A percentile compares a stretch with the other conserved stretches of the same genome.
These are phyloP conservation scores for Ariopsis seemanni DNA, from an alignment of 2,113 vertebrate species.

Conservation along the genomic window DNA sequence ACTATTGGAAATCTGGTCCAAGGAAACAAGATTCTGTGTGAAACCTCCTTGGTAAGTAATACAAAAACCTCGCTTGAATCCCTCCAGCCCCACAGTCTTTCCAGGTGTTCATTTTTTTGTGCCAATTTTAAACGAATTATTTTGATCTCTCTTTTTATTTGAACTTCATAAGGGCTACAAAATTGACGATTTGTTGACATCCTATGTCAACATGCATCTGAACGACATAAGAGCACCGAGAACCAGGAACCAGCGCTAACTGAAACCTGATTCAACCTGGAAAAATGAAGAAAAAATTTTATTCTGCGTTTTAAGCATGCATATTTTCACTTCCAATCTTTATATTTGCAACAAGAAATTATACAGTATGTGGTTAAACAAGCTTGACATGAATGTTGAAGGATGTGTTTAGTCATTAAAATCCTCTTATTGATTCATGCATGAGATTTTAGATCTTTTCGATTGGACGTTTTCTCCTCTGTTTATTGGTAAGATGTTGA, in stretches of 20 bases:
- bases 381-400: neutral
- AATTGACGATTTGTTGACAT: slow-evolving; percentile 95
- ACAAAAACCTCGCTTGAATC: neutral
- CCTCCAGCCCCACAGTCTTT: neutral
- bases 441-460: neutral
- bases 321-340: neutral
- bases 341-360: neutral
- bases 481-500: neutral
- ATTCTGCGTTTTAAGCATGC: neutral
- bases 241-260: slow-evolving; percentile 63
- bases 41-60: slow-evolving; percentile 91
- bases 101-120: neutral
- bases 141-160: neutral
- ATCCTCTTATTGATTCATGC: neutral
- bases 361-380: neutral
- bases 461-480: neutral
- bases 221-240: slow-evolving; percentile 66
- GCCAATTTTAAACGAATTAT: neutral
- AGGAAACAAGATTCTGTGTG: slow-evolving; percentile 88
- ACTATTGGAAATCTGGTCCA: slow-evolving; percentile 84
- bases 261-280: slow-evolving; percentile 42
- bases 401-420: neutral
- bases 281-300: neutral
- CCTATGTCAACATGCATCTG: slow-evolving; percentile 83
- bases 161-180: slow-evolving; percentile 87